Conservation (phyloP, 2,888 invertebrate species). For the Matsumyia berberina region DNA sequence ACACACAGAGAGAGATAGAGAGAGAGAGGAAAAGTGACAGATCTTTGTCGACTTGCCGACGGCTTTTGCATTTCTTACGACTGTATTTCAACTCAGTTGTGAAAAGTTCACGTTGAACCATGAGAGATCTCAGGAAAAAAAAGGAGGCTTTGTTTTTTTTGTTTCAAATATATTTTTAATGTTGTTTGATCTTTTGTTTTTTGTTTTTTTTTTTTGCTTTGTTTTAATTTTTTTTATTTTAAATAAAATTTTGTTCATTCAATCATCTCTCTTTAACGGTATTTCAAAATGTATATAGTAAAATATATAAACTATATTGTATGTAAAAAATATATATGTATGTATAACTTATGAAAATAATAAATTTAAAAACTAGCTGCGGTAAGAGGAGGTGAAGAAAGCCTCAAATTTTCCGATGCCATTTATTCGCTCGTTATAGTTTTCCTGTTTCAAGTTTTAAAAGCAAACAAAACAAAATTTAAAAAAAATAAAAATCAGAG, state of each 20-base stretch:
- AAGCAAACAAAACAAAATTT: conserved; percentile 24
- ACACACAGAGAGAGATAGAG: too few relatives aligned
- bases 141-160: conserved; percentile 20
- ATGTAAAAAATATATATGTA: too few relatives aligned
- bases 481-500: conserved; percentile 9
- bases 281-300: conserved; percentile 46
- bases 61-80: not conserved
- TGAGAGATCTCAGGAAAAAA: not conserved
- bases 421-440: conserved; percentile 41
- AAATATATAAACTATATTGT: conserved; percentile 54
- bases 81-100: not conserved
- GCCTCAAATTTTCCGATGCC: conserved; percentile 18
- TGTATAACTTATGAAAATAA: conserved; percentile 66
- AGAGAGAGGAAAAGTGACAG: not conserved
- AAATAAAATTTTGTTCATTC: too few relatives aligned
- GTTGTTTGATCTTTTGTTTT: conserved; percentile 27
- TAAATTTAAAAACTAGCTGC: conserved; percentile 51
- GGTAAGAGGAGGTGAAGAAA: conserved; percentile 24
- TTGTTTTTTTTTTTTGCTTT: conserved; percentile 26
- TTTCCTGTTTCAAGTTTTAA: conserved; percentile 31
- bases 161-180: conserved; percentile 44
- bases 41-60: conserved; percentile 5
- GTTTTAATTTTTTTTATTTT: conserved; percentile 18
- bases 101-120: not conserved
- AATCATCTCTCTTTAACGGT: conserved; percentile 69